Base-by-base conservation (phyloP, 2,888 invertebrate species). In the Chrysolina haemoptera region DNA sequence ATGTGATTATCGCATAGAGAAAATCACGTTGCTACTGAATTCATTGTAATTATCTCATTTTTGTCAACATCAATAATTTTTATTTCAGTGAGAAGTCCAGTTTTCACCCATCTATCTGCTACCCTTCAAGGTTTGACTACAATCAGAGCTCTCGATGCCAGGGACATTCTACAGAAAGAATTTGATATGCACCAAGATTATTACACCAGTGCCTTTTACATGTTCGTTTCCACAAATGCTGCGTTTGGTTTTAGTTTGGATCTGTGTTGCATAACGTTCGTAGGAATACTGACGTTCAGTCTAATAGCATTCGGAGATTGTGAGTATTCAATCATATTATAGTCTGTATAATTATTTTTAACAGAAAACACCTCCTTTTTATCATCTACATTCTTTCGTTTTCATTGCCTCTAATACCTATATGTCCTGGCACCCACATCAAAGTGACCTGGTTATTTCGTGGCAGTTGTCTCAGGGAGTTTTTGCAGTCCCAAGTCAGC, bases 61-160 rank as follows among this genome's bases (percentile, higher is more conserved):
- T 46, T 6, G 46, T 46, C 0, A 59, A 67, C 3, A 9, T n/a
- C n/a, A n/a, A 18, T 27, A 35, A 55, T 27, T 41, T 63, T 73
- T 62, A 16, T 83, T 85, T 62, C 88, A 95, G 95, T 95, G 79
- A 93, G 96, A 73, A 96, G 96, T 80, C 97, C 98, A 0, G 94
- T 98, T n/a, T 97, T 96, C 88, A 94, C 95, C 5, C 96, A 97
- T 84, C 89, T 98, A 82, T 94, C 93, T 83, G 94, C 96, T 53
- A 93, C 95, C 0, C 89, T 98, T 3, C 94, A 94, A 85, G 98
- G 98, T 0, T 89, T 98, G 75, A 91, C 95, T 0, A 96, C 97
- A 0, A 96, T 98, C 59, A 91, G 97, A 65, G 95, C 96, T 0
- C 96, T 95, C 84, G 91, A 92, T 6, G 94, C 94, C 0, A 93